Base-by-base conservation (phyloP, 2,797 vertebrate species). In the Enteromius unitaeniatus region DNA sequence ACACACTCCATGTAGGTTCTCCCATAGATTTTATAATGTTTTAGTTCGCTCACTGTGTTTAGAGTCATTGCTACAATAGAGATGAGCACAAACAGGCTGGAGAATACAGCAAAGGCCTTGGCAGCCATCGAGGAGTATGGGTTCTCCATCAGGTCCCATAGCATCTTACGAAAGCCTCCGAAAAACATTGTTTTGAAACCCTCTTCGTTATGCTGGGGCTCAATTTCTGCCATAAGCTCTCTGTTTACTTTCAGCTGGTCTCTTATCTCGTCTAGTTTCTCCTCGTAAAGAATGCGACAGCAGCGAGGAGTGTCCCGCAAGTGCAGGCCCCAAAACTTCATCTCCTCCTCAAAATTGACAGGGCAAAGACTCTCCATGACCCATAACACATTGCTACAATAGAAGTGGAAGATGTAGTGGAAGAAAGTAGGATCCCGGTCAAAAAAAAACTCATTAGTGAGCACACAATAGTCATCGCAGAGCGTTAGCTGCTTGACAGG, bases 141-240 rank as follows among this genome's bases (percentile, higher is more conserved):
- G 87, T 97, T 97, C 91, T 98, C 97, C 87, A 97, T 95, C 76
- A 98, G 89, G 90, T 97, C 94, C 97, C 97, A 98, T 37, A 97
- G 87, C 1, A 55, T 23, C 87, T 93, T 95, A 2, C 97, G 93
- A 75, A 95, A 51, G 5, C 0, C 0, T 9, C 97, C 96, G 21
- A 97, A 88, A 88, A 94, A 95, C 91, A 96, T 96, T 34, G 69
- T 90, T 69, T 96, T 89, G 89, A 97, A 97, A 51, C 93, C 89
- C 0, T 86, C 78, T 0, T 92, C 93, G 0, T 94, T 89, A 53
- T 96, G 93, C 84, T 93, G 65, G 7, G 95, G 94, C 78, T 97
- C 96, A 80, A 97, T 94, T 85, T 98, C 96, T 0, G 95, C 96
- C 37, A 96, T 92, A 34, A 98, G 93, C 90, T 97, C 95, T 87